These are phyloP conservation scores for Euspilapteryx auroguttella DNA, from an alignment of 2,888 invertebrate genomes.

Conservation along the genomic window DNA sequence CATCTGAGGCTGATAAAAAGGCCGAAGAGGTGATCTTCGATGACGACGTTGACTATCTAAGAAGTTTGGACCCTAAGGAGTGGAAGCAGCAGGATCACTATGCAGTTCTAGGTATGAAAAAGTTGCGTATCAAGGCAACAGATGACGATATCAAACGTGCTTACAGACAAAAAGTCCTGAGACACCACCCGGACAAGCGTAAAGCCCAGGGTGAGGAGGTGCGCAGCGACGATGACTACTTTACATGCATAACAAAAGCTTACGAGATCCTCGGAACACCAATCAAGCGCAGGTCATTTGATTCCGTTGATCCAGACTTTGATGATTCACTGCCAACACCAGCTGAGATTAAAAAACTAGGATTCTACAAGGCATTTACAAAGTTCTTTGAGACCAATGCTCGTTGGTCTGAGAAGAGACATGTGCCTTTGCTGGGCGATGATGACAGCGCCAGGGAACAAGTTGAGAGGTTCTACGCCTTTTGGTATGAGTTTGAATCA, in stretches of 20 bases:
- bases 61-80: slow-evolving; percentile 90
- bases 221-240: slow-evolving; percentile 92
- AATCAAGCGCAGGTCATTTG: slow-evolving; percentile 84
- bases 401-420: slow-evolving; percentile 88
- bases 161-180: slow-evolving; percentile 75
- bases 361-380: slow-evolving; percentile 69
- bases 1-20: slow-evolving; percentile 40
- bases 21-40: slow-evolving; percentile 49
- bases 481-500: slow-evolving; percentile 98
- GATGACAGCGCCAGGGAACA: slow-evolving; percentile 76
- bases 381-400: slow-evolving; percentile 77
- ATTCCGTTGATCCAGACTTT: slow-evolving; percentile 95
- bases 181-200: slow-evolving; percentile 98
- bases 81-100: slow-evolving; percentile 99
- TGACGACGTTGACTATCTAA: slow-evolving; percentile 80
- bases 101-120: slow-evolving; percentile 88
- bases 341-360: slow-evolving; percentile 73
- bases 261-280: slow-evolving; percentile 87
- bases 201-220: slow-evolving; percentile 88
- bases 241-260: slow-evolving; percentile 97
- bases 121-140: slow-evolving; percentile 80
- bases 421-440: slow-evolving; percentile 82
- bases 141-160: slow-evolving; percentile 94
- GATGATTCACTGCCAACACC: slow-evolving; percentile 84
- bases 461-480: slow-evolving; percentile 93